Evolutionary conservation across 2,113 vertebrate species (phyloP).

Genomic region (Monarcha castaneiventris): DNA sequence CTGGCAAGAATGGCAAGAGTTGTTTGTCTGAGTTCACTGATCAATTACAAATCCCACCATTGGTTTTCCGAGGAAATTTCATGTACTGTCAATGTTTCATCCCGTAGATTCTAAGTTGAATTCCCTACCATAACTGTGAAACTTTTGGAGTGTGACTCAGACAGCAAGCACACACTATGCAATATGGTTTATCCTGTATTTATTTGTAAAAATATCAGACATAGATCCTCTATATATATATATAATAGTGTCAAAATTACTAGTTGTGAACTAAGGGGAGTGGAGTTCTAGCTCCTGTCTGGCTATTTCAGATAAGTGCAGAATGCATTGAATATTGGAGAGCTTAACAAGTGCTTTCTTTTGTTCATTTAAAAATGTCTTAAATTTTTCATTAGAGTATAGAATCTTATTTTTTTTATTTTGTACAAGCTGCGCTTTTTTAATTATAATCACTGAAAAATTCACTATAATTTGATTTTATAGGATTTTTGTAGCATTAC

Average conservation of each 20-base stretch:
- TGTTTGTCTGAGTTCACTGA: constrained; percentile 55
- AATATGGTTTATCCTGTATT: constrained; percentile 86
- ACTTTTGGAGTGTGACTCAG: constrained; percentile 76
- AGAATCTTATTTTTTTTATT: constrained; percentile 80
- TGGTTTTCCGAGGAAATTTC: constrained; percentile 13
- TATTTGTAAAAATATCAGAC: constrained; percentile 82
- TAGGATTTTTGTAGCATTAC: constrained; percentile 80
- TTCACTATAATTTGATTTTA: constrained; percentile 81
- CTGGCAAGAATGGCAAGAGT: constrained; percentile 70
- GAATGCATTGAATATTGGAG: constrained; percentile 69
- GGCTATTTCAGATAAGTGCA: constrained; percentile 73
- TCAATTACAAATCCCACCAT: neutral
- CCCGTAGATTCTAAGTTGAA: constrained; percentile 32
- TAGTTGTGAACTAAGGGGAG: constrained; percentile 66
- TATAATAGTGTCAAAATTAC: constrained; percentile 71
- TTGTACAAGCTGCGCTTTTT: constrained; percentile 81
- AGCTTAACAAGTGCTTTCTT: constrained; percentile 79
- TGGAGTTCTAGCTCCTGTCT: constrained; percentile 62
- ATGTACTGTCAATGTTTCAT: constrained; percentile 51
- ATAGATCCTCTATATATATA: constrained; percentile 72
- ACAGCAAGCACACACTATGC: constrained; percentile 88
- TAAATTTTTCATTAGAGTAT: constrained; percentile 78
- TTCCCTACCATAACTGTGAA: constrained; percentile 76
- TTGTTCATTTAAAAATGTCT: constrained; percentile 75
- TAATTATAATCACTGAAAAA: constrained; percentile 78